Evolutionary conservation across 2,888 invertebrate species (phyloP), one percentile per base, ranked within the genome.

Genomic region (Endotricha flammealis): DNA sequence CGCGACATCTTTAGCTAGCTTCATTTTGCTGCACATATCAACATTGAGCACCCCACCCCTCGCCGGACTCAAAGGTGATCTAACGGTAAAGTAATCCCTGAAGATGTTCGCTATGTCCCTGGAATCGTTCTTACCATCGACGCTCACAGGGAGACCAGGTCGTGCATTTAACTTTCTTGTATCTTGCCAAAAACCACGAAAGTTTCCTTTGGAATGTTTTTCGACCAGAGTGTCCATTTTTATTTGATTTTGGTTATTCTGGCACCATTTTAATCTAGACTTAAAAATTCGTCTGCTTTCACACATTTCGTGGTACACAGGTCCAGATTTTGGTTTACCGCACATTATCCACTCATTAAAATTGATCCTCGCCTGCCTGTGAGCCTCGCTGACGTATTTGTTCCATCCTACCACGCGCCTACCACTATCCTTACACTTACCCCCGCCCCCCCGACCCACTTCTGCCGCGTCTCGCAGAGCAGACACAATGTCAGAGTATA

Each of bases 121-220:
- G 10, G 31, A 42, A 2, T 42, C 42, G 32, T 12, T 36, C 1
- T 24, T 12, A 3, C 42, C 42, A 8, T 38, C 41, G 2, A 48
- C 29, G 16, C 48, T 44, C 33, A 38, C 44, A 12, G 48, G 47
- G 0, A 41, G 31, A 12, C 39, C 29, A 8, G 38, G 28, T 16
- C 6, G 4, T 16, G 6, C 6, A 6, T 16, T 16, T 11, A 38
- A 24, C 2, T 13, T 39, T 9, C 40, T 45, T 1, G 43, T 43
- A 8, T 23, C 23, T 28, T 41, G 44, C 44, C 46, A 41, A 23
- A 48, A 46, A 11, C 32, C 16, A 7, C 17, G 14, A 29, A 48
- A 46, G 22, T 43, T 24, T 5, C 43, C 35, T 9, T 25, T 28
- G 2, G 32, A 32, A 20, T 45, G 36, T 9, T 42, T 24, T 23